phyloP scores from a whole-genome alignment of 2,888 invertebrate genomes.

The Drosophila multiciliata region DNA sequence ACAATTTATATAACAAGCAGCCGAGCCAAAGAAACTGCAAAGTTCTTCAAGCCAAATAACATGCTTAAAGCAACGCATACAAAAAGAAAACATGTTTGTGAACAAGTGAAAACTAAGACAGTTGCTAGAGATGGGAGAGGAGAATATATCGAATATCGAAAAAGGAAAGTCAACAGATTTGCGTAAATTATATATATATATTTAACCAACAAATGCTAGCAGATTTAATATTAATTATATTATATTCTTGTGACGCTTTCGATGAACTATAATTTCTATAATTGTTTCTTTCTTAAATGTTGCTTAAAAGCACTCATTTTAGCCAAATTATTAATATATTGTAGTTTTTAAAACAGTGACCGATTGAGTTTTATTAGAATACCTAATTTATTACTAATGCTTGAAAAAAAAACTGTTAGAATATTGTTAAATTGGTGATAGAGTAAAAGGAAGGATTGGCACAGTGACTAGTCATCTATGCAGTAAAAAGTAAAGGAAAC shows the following conservation, averaged over 20 bases:
- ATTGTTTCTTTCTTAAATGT: neutral
- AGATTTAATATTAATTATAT: neutral
- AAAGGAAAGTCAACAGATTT: neutral
- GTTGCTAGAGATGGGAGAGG: constrained; percentile 6
- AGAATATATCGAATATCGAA: neutral
- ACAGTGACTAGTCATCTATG: neutral
- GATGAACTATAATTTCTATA: neutral
- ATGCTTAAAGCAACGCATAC: constrained; percentile 38
- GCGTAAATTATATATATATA: too few species aligned
- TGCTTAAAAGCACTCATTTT: neutral
- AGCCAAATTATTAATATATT: neutral
- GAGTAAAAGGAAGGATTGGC: neutral
- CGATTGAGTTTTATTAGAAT: neutral
- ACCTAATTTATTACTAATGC: neutral
- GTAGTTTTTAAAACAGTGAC: neutral
- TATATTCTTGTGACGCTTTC: neutral
- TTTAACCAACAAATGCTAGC: neutral
- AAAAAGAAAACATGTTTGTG: constrained; percentile 20
- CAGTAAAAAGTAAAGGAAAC: neutral
- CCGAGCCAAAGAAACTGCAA: constrained; percentile 14
- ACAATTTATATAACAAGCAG: constrained; percentile 44
- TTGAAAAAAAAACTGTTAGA: neutral
- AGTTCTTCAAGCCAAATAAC: constrained; percentile 39
- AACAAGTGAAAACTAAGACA: constrained; percentile 19
- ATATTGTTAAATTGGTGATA: neutral